These are phyloP conservation scores for Orius insidiosus DNA, from an alignment of 1,140 invertebrate genomes.

Conservation along the genomic window DNA sequence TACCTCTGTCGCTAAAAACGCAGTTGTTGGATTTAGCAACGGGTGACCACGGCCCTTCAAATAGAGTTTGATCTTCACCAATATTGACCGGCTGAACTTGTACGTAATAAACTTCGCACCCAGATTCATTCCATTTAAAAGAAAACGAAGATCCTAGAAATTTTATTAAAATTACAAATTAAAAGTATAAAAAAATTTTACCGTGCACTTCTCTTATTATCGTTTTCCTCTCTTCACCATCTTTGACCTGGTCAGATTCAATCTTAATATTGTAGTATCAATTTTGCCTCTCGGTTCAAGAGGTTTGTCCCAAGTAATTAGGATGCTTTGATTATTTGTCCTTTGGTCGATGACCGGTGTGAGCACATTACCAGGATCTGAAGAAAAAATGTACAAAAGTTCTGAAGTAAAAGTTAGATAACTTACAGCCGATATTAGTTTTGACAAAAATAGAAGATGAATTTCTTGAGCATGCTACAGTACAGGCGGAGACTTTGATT, in stretches of 20 bases:
- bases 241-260: background rate
- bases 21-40: constrained; percentile 21
- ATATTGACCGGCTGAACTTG: constrained; percentile 28
- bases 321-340: constrained; percentile 5
- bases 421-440: constrained; percentile 40
- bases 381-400: too few relatives aligned
- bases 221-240: background rate
- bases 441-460: constrained; percentile 28
- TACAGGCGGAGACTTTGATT: constrained; percentile 49
- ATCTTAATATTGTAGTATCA: constrained; percentile 7
- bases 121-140: too few relatives aligned
- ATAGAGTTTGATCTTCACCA: constrained; percentile 21
- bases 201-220: too few relatives aligned
- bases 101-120: constrained; percentile 1
- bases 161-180: too few relatives aligned
- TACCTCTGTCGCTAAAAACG: constrained; percentile 9
- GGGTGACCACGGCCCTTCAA: constrained; percentile 28
- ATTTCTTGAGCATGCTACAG: constrained; percentile 39
- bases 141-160: too few relatives aligned
- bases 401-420: too few relatives aligned
- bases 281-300: constrained; percentile 2
- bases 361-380: constrained; percentile 14
- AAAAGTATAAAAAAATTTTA: too few relatives aligned
- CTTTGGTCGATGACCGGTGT: background rate
- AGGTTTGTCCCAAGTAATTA: background rate